Evolutionary conservation across 2,113 vertebrate species (phyloP), one percentile per base, ranked within the genome.

Genomic region (Bungarus multicinctus): DNA sequence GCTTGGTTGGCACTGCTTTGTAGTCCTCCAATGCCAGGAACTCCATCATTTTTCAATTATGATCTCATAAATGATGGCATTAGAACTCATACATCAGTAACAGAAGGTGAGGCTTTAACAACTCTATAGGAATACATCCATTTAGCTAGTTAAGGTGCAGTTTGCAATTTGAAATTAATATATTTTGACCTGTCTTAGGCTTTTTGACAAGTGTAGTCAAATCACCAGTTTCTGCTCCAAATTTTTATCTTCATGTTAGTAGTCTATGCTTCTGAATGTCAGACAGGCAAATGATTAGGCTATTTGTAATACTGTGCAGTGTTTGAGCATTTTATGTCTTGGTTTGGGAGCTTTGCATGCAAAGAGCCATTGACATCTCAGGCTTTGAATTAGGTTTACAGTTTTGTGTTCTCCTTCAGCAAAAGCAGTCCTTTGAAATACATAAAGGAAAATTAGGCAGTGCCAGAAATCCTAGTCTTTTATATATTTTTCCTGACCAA

Each of bases 71-170:
- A 91, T 69, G 91, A 89, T 20, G 14, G 52, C 18, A 27, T 89
- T 81, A 86, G 93, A 94, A 93, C 55, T 92, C 87, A 60, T 34
- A 50, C 53, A 27, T 88, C 58, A 16, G 11, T 60, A 14, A 50
- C 60, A 91, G 85, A 14, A 4, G 92, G 3, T 50, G 43, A 87
- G 91, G 87, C 54, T 90, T 47, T 0, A 5, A 55, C 64, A 0
- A 43, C 85, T n/a, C 14, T n/a, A 16, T 88, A 52, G 47, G 27
- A 52, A 52, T 1, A 18, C 47, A 18, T 23, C 54, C 87, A 57
- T 4, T 34, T 43, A 9, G 25, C 30, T 81, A 0, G 0, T n/a
- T 4, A 0, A 1, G 85, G 20, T 10, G 0, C 81, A 34, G 18
- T 2, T 34, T 0, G 23, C 85, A 53, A 57, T 20, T n/a, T 45